Base-by-base conservation (phyloP, 2,797 vertebrate species). In the Epinephelus coioides region DNA sequence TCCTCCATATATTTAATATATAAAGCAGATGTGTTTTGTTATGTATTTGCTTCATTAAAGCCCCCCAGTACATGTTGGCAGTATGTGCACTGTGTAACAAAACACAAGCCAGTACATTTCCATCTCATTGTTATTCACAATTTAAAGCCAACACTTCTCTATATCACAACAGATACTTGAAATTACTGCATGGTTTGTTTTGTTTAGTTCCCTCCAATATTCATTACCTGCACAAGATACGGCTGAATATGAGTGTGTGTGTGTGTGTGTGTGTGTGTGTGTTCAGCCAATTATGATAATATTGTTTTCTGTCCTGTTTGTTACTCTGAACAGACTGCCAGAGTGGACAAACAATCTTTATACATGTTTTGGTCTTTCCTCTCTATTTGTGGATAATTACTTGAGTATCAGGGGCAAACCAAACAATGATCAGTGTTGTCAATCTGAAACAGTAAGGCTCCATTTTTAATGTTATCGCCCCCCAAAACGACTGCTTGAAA, bases 201-300 rank as follows among this genome's bases (percentile, higher is more conserved):
- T 82, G 78, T 81, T 88, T 85, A 70, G 71, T 76, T 74, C 25
- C 50, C 60, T 77, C 46, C 78, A 73, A 82, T 83, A 86, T 85
- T 88, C 71, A 90, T 88, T 88, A 86, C 79, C 84, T 86, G 76
- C 66, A 81, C 11, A 60, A 79, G 56, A 76, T 73, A 86, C 57
- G 54, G 12, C 9, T 8, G 17, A n/a, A 34, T 49, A 8, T 43
- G 49, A 59, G 14, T 59, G 19, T 49, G 30, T 73, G 73, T 60
- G 47, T 79, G 18, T 46, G 55, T 44, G 75, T 61, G 57, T 49
- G 55, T 57, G 21, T 72, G 62, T 76, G 68, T 68, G 53, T 81
- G 43, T 76, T 40, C 47, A 74, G 76, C 78, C 83, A 87, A 90
- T 91, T 90, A 92, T 89, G 88, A 82, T 88, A 79, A 91, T 86